A percentile compares a stretch with the other conserved stretches of the same genome.
phyloP scores from a whole-genome alignment of 2,113 vertebrate genomes.

The Notarius lentiginosus region DNA sequence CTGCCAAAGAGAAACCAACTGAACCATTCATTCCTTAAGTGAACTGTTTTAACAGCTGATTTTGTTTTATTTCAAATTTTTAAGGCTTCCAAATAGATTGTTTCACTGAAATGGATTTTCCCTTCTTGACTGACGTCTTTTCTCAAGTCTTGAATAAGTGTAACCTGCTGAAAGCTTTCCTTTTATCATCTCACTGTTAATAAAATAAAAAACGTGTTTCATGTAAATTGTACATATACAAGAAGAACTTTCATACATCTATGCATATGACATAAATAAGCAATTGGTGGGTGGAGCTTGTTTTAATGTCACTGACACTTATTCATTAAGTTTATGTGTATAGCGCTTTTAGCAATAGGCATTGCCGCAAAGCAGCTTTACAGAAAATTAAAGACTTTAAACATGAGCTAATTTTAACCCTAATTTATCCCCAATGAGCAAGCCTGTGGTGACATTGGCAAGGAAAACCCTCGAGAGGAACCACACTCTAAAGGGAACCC shows the following conservation, averaged over 20 bases:
- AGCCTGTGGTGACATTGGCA: too few species aligned
- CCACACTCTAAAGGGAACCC: too few species aligned
- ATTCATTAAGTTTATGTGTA: not conserved
- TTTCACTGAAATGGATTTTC: not conserved
- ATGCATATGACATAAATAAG: not conserved
- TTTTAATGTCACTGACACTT: not conserved
- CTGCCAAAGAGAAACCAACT: not conserved
- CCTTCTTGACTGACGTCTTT: not conserved
- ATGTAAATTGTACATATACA: not conserved
- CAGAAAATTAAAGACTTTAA: too few species aligned
- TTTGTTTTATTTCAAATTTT: too few species aligned
- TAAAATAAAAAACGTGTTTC: not conserved
- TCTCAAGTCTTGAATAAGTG: not conserved
- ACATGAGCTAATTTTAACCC: too few species aligned
- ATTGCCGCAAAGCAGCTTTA: too few species aligned
- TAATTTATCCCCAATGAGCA: too few species aligned
- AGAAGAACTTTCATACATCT: not conserved
- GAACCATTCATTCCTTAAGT: not conserved
- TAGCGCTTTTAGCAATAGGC: too few species aligned
- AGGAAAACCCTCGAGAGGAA: too few species aligned
- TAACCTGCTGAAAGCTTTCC: not conserved
- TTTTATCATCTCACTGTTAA: not conserved
- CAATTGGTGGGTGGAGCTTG: not conserved
- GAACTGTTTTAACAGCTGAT: too few species aligned
- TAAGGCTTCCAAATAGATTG: too few species aligned